Conservation (phyloP, 2,888 invertebrate species). For the Nezara viridula region DNA sequence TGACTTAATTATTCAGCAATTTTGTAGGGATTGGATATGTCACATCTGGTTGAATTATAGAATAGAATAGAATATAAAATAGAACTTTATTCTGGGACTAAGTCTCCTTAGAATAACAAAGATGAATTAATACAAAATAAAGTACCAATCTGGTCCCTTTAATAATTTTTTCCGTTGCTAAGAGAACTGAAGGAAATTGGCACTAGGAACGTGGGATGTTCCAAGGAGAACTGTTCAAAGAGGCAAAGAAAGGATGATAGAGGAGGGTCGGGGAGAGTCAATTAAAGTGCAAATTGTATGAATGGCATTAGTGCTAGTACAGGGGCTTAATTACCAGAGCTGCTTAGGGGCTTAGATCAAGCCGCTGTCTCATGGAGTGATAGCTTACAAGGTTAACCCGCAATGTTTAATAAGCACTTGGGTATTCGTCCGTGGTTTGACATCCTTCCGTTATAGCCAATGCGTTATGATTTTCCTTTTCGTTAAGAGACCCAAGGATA, state of each 20-base stretch:
- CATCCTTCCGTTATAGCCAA: not conserved
- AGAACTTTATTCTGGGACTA: too few species aligned
- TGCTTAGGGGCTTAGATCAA: slow-evolving; percentile 16
- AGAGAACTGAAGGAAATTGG: not conserved
- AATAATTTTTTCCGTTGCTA: not conserved
- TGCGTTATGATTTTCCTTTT: not conserved
- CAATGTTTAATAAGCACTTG: not conserved
- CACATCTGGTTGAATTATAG: too few species aligned
- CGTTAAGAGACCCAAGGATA: not conserved
- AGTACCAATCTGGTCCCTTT: too few species aligned
- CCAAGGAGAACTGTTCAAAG: not conserved
- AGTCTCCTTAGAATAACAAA: too few species aligned
- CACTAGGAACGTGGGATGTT: not conserved
- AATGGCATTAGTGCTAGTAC: slow-evolving; percentile 10
- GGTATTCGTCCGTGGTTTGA: not conserved
- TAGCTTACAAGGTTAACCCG: not conserved
- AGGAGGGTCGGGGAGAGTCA: not conserved
- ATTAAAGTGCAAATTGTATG: slow-evolving; percentile 38
- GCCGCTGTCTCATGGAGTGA: not conserved
- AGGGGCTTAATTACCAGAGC: not conserved
- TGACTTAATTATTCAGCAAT: too few species aligned
- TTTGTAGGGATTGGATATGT: too few species aligned
- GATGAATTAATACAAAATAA: too few species aligned
- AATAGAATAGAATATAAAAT: too few species aligned
- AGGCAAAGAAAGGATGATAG: not conserved